These are phyloP conservation scores for Parazoanthus swiftii DNA, from an alignment of 92 coral and sea anemone species.

Conservation along the genomic window DNA sequence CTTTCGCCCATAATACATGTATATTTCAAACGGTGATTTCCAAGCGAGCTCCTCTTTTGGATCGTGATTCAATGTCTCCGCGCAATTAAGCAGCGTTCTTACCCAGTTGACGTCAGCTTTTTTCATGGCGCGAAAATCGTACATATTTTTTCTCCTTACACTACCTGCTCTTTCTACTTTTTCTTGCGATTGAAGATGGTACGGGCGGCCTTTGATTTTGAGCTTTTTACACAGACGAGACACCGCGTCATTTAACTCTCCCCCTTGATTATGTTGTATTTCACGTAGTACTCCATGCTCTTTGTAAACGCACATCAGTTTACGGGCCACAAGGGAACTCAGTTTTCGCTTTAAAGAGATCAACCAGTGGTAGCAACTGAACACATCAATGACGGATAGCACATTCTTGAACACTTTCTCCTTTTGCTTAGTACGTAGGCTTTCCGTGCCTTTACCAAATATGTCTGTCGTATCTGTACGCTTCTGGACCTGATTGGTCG, in stretches of 20 bases:
- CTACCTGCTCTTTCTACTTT: slow-evolving; percentile 42
- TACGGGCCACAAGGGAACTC: slow-evolving; percentile 26
- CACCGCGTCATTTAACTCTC: slow-evolving; percentile 45
- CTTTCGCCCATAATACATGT: slow-evolving; percentile 27
- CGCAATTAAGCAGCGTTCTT: slow-evolving; percentile 20
- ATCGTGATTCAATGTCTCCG: slow-evolving; percentile 34
- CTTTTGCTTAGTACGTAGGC: slow-evolving; percentile 7
- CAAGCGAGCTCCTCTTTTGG: slow-evolving; percentile 43
- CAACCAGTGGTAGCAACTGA: slow-evolving; percentile 41
- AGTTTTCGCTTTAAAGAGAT: slow-evolving; percentile 27
- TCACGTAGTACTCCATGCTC: slow-evolving; percentile 39
- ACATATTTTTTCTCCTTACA: slow-evolving; percentile 23
- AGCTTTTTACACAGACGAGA: slow-evolving; percentile 36
- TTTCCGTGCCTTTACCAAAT: slow-evolving; percentile 37
- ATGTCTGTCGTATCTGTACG: slow-evolving; percentile 41
- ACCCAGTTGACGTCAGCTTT: slow-evolving; percentile 42
- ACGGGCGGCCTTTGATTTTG: slow-evolving; percentile 47
- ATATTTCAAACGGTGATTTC: slow-evolving; percentile 51
- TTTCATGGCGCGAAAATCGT: slow-evolving; percentile 35
- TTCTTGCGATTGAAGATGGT: slow-evolving; percentile 54
- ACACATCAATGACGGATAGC: slow-evolving; percentile 40
- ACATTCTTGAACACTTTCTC: slow-evolving; percentile 32
- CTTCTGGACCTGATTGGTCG: slow-evolving; percentile 45
- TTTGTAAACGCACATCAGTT: slow-evolving; percentile 22
- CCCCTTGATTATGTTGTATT: slow-evolving; percentile 47